phyloP scores from a whole-genome alignment of 1,140 invertebrate genomes.

The Dufourea novaeangliae region DNA sequence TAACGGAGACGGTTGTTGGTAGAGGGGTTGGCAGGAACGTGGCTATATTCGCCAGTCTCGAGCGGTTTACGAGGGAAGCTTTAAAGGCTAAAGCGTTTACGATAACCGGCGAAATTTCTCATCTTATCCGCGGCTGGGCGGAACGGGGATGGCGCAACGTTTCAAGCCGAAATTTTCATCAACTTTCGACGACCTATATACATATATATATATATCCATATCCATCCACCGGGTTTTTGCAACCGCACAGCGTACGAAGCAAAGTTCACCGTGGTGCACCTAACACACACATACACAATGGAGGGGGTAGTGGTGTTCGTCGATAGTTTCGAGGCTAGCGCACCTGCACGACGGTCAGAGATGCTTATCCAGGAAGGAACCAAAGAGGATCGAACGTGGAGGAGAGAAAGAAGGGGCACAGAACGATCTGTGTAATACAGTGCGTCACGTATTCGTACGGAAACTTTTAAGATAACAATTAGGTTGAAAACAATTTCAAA shows the following conservation, averaged over 20 bases:
- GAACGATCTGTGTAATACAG: too few relatives aligned
- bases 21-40: too few relatives aligned
- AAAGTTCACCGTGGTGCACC: background rate
- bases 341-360: background rate
- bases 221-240: too few relatives aligned
- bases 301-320: background rate
- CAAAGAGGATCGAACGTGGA: too few relatives aligned
- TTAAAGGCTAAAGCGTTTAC: slow-evolving; percentile 23
- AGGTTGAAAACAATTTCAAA: too few relatives aligned
- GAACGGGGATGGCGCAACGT: background rate
- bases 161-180: slow-evolving; percentile 34
- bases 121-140: background rate
- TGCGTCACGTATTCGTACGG: too few relatives aligned
- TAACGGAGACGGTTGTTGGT: background rate
- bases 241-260: too few relatives aligned
- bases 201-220: too few relatives aligned
- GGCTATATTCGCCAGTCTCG: background rate
- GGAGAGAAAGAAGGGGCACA: too few relatives aligned
- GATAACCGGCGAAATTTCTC: slow-evolving; percentile 32
- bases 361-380: background rate
- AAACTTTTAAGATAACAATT: too few relatives aligned
- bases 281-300: too few relatives aligned
- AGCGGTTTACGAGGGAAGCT: background rate
- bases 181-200: slow-evolving; percentile 24
- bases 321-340: background rate